Conservation (phyloP, 1,140 invertebrate species). For the Drosophila kurseongensis region DNA sequence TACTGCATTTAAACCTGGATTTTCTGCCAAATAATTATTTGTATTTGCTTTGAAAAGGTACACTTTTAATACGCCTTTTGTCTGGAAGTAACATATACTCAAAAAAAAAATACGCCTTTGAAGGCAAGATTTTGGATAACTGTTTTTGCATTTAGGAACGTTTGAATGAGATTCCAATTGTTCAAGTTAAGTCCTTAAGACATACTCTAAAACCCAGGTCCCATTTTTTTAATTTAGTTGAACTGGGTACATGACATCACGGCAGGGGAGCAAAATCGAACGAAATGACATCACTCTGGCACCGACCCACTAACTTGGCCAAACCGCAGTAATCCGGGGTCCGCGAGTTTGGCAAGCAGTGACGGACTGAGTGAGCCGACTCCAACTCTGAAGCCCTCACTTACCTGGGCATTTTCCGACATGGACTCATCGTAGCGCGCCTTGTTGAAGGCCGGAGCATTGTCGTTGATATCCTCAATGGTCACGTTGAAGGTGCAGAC, state of each 20-base stretch:
- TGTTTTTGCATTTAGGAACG: no score
- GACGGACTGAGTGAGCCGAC: not conserved
- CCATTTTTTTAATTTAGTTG: conserved; percentile 23
- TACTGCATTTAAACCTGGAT: no score
- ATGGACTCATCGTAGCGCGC: conserved; percentile 86
- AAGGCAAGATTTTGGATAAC: no score
- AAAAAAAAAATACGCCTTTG: no score
- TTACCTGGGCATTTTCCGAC: conserved; percentile 80
- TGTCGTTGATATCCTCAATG: conserved; percentile 95
- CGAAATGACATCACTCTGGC: conserved; percentile 15
- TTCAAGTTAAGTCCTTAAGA: no score
- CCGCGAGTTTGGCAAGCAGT: conserved; percentile 58
- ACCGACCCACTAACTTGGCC: conserved; percentile 24
- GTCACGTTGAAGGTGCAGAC: conserved; percentile 95
- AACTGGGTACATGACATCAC: conserved; percentile 20
- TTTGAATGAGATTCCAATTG: no score
- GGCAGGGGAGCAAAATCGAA: not conserved
- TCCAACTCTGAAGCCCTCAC: conserved; percentile 4
- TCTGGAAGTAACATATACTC: no score
- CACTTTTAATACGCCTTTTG: no score
- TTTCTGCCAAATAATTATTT: no score
- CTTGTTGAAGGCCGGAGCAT: conserved; percentile 94
- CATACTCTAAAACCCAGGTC: not conserved
- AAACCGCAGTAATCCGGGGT: conserved; percentile 83
- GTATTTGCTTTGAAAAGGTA: no score